Percentiles rank a stretch among this genome's conserved stretches.
Conservation (phyloP, 2,888 invertebrate species). For the Torymus aiolomorphi region DNA sequence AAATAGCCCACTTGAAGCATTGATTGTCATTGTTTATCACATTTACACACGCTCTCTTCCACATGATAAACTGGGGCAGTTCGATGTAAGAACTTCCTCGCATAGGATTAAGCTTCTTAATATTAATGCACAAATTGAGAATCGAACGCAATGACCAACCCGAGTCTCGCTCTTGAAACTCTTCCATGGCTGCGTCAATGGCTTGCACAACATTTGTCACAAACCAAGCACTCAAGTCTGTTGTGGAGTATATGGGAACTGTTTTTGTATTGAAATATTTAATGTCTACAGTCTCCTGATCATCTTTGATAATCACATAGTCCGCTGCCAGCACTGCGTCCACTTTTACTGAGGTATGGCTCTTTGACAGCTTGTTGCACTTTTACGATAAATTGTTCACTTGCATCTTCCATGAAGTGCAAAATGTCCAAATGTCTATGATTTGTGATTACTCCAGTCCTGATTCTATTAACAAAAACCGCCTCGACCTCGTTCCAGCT, state of each 20-base stretch:
- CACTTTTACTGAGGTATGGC: neutral
- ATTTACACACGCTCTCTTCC: constrained; percentile 37
- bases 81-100: constrained; percentile 39
- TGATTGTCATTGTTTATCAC: constrained; percentile 14
- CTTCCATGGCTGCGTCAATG: constrained; percentile 1
- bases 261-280: too few species aligned
- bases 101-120: constrained; percentile 52
- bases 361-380: constrained; percentile 17
- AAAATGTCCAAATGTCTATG: neutral
- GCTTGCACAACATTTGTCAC: constrained; percentile 6
- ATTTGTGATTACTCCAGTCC: neutral
- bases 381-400: constrained; percentile 1
- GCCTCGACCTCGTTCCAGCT: too few species aligned
- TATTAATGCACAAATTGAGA: constrained; percentile 47
- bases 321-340: too few species aligned
- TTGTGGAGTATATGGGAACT: too few species aligned
- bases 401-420: neutral
- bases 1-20: constrained; percentile 44
- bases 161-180: constrained; percentile 53
- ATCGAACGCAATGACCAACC: constrained; percentile 53
- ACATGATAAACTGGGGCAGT: constrained; percentile 34
- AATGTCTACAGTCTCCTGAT: too few species aligned
- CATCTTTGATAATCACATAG: too few species aligned
- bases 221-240: too few species aligned
- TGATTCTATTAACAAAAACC: too few species aligned